Conservation (phyloP, 2,113 vertebrate genomes). For the Petrocephalus microphthalmus region DNA sequence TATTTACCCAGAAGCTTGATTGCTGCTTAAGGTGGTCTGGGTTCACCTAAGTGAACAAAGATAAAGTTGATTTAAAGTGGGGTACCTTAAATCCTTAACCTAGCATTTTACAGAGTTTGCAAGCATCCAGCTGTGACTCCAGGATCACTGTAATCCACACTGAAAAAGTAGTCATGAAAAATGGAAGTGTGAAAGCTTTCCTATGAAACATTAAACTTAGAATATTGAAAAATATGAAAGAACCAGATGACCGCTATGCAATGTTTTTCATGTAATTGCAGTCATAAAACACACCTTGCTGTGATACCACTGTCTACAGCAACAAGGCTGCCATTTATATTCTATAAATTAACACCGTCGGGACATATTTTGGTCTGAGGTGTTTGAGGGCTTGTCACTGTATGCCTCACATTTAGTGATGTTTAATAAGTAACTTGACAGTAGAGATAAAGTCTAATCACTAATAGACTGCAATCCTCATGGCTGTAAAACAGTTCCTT, state of each 20-base stretch:
- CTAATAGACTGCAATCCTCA: not conserved
- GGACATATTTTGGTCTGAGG: not conserved
- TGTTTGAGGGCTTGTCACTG: not conserved
- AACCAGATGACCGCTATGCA: not conserved
- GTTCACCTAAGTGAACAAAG: not conserved
- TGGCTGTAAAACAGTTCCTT: not conserved
- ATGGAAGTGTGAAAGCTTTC: not conserved
- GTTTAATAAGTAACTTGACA: conserved; percentile 15
- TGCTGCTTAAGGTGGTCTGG: not conserved
- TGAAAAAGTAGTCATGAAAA: not conserved
- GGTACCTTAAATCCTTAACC: not conserved
- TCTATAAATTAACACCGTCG: not conserved
- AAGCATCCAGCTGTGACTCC: not conserved
- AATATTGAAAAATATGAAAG: not conserved
- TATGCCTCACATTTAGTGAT: not conserved
- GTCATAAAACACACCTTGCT: not conserved
- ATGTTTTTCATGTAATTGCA: not conserved
- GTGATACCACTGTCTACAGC: not conserved
- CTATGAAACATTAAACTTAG: not conserved
- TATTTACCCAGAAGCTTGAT: not conserved
- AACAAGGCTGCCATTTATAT: not conserved
- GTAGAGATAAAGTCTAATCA: not conserved
- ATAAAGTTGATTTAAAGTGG: not conserved
- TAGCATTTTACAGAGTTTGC: not conserved
- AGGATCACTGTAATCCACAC: not conserved